Evolutionary conservation across 2,113 vertebrate species (phyloP).

Genomic region (Xenopus borealis): DNA sequence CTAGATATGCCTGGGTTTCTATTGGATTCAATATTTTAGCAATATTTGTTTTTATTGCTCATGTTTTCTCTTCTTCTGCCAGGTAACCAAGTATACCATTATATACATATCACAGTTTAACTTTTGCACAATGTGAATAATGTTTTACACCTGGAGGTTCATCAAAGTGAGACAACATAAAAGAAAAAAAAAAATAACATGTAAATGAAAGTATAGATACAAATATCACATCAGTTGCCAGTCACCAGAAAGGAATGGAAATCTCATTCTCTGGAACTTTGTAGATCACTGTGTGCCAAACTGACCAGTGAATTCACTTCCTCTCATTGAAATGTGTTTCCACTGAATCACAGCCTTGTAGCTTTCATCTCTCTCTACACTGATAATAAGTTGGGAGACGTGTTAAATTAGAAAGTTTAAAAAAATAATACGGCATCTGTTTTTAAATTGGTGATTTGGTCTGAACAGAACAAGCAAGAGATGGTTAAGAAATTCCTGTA

Average conservation of each 20-base stretch:
- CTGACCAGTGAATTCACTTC: slow-evolving; percentile 22
- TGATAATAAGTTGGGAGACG: not conserved
- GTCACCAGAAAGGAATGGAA: slow-evolving; percentile 14
- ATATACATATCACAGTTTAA: too few relatives aligned
- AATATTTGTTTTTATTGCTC: too few relatives aligned
- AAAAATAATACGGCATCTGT: not conserved
- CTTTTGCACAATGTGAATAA: too few relatives aligned
- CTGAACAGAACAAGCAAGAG: too few relatives aligned
- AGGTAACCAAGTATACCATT: too few relatives aligned
- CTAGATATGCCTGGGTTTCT: too few relatives aligned
- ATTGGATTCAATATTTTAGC: too few relatives aligned
- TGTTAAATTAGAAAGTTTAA: not conserved
- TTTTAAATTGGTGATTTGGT: not conserved
- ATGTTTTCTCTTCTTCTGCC: too few relatives aligned
- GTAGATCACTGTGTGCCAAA: slow-evolving; percentile 22
- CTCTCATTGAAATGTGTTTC: slow-evolving; percentile 6
- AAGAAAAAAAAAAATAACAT: slow-evolving; percentile 18
- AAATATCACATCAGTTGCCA: not conserved
- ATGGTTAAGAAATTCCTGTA: too few relatives aligned
- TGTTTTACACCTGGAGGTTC: slow-evolving; percentile 4
- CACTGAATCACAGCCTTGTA: slow-evolving; percentile 13
- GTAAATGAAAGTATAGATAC: not conserved
- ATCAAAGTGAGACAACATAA: slow-evolving; percentile 12
- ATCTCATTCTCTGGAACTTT: not conserved
- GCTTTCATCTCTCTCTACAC: slow-evolving; percentile 11